Evolutionary conservation across 1,140 invertebrate genomes (phyloP).

Genomic region (Choristoneura fumiferana): DNA sequence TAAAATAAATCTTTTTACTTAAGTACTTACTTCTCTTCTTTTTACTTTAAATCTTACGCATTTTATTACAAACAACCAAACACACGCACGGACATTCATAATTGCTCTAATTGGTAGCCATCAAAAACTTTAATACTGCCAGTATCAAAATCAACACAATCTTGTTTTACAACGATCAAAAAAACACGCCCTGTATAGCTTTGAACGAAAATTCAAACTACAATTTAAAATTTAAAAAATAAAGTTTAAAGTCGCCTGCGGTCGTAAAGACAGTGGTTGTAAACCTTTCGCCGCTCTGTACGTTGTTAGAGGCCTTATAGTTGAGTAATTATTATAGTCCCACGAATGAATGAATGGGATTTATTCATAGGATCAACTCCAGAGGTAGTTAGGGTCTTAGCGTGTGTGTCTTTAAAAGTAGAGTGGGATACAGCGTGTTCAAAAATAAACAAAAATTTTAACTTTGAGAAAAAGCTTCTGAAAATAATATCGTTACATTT

Average conservation of each 20-base stretch:
- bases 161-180: too few species aligned
- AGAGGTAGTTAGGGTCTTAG: conserved; percentile 9
- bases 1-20: too few species aligned
- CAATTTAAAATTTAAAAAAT: neutral
- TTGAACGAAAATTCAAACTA: too few species aligned
- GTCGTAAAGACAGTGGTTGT: neutral
- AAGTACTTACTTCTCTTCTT: too few species aligned
- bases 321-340: conserved; percentile 7
- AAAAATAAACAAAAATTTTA: too few species aligned
- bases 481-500: neutral
- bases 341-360: conserved; percentile 16
- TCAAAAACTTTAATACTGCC: too few species aligned
- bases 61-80: too few species aligned
- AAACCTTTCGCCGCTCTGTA: conserved; percentile 4
- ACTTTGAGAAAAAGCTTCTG: neutral
- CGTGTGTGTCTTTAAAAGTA: conserved; percentile 14
- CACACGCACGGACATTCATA: too few species aligned
- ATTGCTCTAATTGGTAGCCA: too few species aligned
- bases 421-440: neutral
- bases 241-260: neutral
- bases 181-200: too few species aligned
- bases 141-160: too few species aligned
- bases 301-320: neutral
- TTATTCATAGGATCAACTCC: conserved; percentile 16
- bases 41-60: too few species aligned